Conservation (phyloP, 1,140 invertebrate genomes). For the Drosophila melanica region DNA sequence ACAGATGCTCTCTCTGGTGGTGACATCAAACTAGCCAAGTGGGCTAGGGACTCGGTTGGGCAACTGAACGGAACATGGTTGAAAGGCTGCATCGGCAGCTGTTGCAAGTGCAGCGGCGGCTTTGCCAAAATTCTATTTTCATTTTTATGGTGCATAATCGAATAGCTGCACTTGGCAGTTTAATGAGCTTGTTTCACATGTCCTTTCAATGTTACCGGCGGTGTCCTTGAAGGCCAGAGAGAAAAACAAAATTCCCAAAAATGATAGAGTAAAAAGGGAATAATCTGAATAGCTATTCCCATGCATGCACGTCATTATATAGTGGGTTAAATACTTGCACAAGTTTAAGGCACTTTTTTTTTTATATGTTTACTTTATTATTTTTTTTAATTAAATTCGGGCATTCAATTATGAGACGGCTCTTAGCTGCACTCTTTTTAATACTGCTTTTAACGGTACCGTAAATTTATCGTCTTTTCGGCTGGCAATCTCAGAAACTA, state of each 20-base stretch:
- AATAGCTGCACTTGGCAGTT: constrained; percentile 68
- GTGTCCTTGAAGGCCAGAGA: constrained; percentile 6
- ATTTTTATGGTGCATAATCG: constrained; percentile 65
- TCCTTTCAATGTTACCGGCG: constrained; percentile 9
- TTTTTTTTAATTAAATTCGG: constrained; percentile 48
- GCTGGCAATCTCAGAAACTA: constrained; percentile 21
- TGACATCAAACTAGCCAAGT: constrained; percentile 33
- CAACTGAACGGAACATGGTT: constrained; percentile 13
- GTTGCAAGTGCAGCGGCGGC: constrained; percentile 36
- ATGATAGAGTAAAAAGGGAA: constrained; percentile 2
- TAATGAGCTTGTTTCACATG: constrained; percentile 75
- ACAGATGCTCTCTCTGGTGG: constrained; percentile 11
- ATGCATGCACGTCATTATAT: no score
- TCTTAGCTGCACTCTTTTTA: constrained; percentile 27
- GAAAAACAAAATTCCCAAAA: neutral
- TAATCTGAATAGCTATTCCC: no score
- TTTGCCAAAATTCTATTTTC: constrained; percentile 35
- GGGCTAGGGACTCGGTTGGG: neutral
- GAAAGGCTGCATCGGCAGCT: constrained; percentile 31
- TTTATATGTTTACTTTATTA: neutral
- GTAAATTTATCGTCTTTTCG: constrained; percentile 44
- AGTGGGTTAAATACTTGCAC: neutral
- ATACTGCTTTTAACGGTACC: neutral
- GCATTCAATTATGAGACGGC: constrained; percentile 23
- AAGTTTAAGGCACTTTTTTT: neutral